phyloP scores from a whole-genome alignment of 2,888 invertebrate genomes.

The Parelbella ahira region DNA sequence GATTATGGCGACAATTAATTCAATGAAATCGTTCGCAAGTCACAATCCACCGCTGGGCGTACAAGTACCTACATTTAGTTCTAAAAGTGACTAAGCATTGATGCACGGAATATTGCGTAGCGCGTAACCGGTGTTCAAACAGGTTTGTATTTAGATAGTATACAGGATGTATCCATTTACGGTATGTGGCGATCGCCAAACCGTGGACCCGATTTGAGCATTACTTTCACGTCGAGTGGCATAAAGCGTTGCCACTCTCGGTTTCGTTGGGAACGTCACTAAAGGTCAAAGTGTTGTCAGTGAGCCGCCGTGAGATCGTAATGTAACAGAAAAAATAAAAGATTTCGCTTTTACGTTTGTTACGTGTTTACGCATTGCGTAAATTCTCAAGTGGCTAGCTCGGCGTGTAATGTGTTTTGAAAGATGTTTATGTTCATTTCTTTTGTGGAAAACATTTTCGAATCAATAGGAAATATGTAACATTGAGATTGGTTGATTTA shows the following conservation, averaged over 20 bases:
- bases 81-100: not conserved
- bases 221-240: slow-evolving; percentile 13
- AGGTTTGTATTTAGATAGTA: not conserved
- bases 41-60: too few species aligned
- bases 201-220: slow-evolving; percentile 7
- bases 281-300: slow-evolving; percentile 10
- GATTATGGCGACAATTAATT: too few species aligned
- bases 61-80: too few species aligned
- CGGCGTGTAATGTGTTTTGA: too few species aligned
- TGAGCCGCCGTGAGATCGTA: not conserved
- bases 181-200: slow-evolving; percentile 6
- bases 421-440: too few species aligned
- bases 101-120: not conserved
- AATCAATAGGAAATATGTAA: too few species aligned
- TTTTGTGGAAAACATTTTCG: too few species aligned
- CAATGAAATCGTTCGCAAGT: too few species aligned
- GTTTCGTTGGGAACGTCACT: slow-evolving; percentile 16
- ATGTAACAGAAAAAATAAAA: too few species aligned
- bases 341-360: not conserved
- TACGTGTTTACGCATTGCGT: slow-evolving; percentile 3
- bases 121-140: not conserved
- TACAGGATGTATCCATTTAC: slow-evolving; percentile 9
- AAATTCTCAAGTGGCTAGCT: not conserved
- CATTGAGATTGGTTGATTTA: too few species aligned
- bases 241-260: slow-evolving; percentile 5